Percentiles rank a stretch among this genome's conserved stretches.
phyloP scores from a whole-genome alignment of 2,888 invertebrate genomes.

The Syrista parreyssii region DNA sequence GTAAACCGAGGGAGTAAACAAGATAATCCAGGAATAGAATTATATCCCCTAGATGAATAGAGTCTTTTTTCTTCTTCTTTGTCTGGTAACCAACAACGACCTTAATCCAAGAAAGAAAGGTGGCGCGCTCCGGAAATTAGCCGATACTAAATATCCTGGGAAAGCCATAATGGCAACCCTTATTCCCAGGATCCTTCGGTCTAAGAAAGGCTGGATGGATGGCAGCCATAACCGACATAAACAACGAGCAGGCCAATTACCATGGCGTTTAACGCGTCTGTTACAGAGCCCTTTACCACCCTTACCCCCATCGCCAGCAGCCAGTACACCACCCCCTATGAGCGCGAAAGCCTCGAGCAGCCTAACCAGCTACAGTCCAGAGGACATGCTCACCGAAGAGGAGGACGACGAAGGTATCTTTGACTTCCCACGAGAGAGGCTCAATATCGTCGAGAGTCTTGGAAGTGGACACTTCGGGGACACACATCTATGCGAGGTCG shows the following conservation, averaged over 20 bases:
- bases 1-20: too few relatives aligned
- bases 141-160: not conserved
- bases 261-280: conserved; percentile 11
- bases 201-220: not conserved
- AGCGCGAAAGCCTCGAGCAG: conserved; percentile 64
- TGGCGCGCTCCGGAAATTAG: not conserved
- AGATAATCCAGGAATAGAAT: too few relatives aligned
- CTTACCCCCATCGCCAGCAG: conserved; percentile 63
- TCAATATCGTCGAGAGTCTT: conserved; percentile 80
- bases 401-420: conserved; percentile 64
- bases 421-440: conserved; percentile 79
- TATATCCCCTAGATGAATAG: too few relatives aligned
- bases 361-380: conserved; percentile 63
- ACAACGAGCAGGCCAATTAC: not conserved
- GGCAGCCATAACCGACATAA: not conserved
- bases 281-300: conserved; percentile 62
- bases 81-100: too few relatives aligned
- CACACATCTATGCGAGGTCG: conserved; percentile 75
- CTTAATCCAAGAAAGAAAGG: too few relatives aligned
- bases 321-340: conserved; percentile 63
- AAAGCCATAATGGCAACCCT: not conserved
- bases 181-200: not conserved
- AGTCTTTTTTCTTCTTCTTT: too few relatives aligned
- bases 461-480: conserved; percentile 84
- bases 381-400: conserved; percentile 68